Percentiles rank a stretch among this genome's conserved stretches.
Evolutionary conservation across 2,888 invertebrate genomes (phyloP).

Genomic region (Melinaea menophilus): DNA sequence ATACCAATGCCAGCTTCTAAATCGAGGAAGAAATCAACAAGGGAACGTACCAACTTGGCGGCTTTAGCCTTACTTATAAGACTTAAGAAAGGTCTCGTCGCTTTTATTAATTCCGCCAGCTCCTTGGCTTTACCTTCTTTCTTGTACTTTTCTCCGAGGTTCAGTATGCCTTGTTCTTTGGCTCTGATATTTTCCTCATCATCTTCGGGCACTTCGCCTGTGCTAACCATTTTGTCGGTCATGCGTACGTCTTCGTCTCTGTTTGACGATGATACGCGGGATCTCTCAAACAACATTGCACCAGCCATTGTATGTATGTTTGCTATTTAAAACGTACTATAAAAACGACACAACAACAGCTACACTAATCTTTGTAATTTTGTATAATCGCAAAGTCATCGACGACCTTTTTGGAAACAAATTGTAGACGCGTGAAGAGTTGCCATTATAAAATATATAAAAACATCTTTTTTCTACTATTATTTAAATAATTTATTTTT

Average conservation of each 20-base stretch:
- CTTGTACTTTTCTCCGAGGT: slow-evolving; percentile 94
- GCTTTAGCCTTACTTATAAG: slow-evolving; percentile 99
- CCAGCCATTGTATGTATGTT: slow-evolving; percentile 87
- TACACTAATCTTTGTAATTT: slow-evolving; percentile 75
- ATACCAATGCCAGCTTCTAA: slow-evolving; percentile 97
- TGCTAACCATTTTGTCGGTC: slow-evolving; percentile 86
- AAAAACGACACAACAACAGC: slow-evolving; percentile 62
- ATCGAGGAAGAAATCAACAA: slow-evolving; percentile 98
- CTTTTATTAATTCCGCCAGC: slow-evolving; percentile 94
- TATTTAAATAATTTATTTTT: neutral
- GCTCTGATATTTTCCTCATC: slow-evolving; percentile 94
- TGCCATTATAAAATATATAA: slow-evolving; percentile 40
- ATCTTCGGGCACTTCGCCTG: slow-evolving; percentile 86
- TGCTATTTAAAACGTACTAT: slow-evolving; percentile 64
- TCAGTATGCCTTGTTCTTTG: slow-evolving; percentile 96
- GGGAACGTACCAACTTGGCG: slow-evolving; percentile 96
- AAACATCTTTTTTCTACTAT: slow-evolving; percentile 14
- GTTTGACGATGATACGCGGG: slow-evolving; percentile 86
- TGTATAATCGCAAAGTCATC: slow-evolving; percentile 77
- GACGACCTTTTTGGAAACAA: slow-evolving; percentile 75
- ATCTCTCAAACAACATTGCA: slow-evolving; percentile 92
- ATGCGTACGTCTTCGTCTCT: slow-evolving; percentile 86
- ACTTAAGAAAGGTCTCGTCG: slow-evolving; percentile 95
- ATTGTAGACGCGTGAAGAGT: slow-evolving; percentile 72
- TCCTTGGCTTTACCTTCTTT: slow-evolving; percentile 96